Base-by-base conservation (phyloP, 2,888 invertebrate genomes). In the Coenonympha glycerion region DNA sequence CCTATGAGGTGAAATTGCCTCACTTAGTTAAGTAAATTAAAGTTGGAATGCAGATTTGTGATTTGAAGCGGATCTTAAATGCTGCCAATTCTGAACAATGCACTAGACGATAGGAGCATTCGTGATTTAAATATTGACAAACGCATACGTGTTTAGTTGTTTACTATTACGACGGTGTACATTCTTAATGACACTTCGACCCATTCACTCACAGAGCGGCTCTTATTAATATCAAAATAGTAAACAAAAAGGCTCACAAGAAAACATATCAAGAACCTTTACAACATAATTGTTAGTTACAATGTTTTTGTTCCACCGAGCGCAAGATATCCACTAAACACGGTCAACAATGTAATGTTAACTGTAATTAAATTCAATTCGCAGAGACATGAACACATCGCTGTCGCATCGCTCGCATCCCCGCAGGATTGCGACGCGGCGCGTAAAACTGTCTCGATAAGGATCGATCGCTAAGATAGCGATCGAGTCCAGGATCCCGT, bases 381-480 rank as follows among this genome's bases (percentile, higher is more conserved):
- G 41, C 56, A 55, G 48, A 52, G 58, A 58, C 62, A 53, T 39
- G 58, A 55, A 53, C 61, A 58, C 56, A 61, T 59, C 57, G 45
- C 56, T 47, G 60, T 61, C 54, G 49, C 44, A 54, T 57, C 54
- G 49, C 44, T 53, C 57, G 59, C 58, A 55, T 55, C 59, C n/a
- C n/a, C 57, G 58, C 61, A 65, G 69, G 68, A 69, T 67, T 67
- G 63, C 69, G 72, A 76, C 69, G 63, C 69, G 70, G 73, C 76
- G 81, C 80, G 81, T 83, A 79, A 82, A 84, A 79, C 79, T 83
- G 82, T 79, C 84, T 63, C 65, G 83, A 84, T 85, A 79, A 75
- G 73, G 71, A 82, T 84, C 84, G 68, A 75, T 76, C 66, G 72
- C 69, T 49, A 60, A 73, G 84, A 83, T 82, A 77, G 68, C 62